A percentile compares a stretch with the other conserved stretches of the same genome.
Conservation (phyloP, 2,797 vertebrate species). For the Eutrigla gurnardus region DNA sequence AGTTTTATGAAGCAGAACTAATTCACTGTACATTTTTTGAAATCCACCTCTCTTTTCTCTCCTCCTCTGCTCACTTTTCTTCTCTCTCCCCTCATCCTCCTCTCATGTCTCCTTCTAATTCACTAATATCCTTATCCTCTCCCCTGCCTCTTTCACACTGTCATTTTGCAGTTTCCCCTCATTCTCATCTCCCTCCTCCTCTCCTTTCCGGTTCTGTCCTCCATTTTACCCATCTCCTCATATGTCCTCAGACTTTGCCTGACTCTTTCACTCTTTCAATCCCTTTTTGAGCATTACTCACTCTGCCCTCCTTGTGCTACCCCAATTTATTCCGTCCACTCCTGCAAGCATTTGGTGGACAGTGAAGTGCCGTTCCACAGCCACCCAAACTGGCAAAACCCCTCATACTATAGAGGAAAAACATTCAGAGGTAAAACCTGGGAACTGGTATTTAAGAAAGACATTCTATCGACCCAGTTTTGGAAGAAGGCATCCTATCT, state of each 20-base stretch:
- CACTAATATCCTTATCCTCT: conserved; percentile 63
- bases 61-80: conserved; percentile 27
- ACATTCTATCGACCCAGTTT: background rate
- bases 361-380: background rate
- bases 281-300: conserved; percentile 5
- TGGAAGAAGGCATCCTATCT: background rate
- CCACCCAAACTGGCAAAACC: background rate
- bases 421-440: background rate
- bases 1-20: conserved; percentile 72
- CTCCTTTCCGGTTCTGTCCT: conserved; percentile 9
- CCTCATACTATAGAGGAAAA: background rate
- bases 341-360: conserved; percentile 13
- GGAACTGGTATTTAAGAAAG: background rate
- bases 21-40: conserved; percentile 73
- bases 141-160: conserved; percentile 47
- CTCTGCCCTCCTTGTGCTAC: background rate
- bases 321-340: conserved; percentile 2
- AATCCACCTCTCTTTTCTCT: conserved; percentile 55
- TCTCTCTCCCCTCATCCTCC: conserved; percentile 46
- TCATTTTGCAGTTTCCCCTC: conserved; percentile 42
- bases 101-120: conserved; percentile 60
- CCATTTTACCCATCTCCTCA: conserved; percentile 19
- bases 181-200: background rate
- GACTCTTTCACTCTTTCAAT: background rate
- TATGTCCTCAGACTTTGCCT: background rate